Percentiles rank a stretch among this genome's conserved stretches.
Conservation (phyloP, 1,140 invertebrate genomes). For the Diachasma alloeum region DNA sequence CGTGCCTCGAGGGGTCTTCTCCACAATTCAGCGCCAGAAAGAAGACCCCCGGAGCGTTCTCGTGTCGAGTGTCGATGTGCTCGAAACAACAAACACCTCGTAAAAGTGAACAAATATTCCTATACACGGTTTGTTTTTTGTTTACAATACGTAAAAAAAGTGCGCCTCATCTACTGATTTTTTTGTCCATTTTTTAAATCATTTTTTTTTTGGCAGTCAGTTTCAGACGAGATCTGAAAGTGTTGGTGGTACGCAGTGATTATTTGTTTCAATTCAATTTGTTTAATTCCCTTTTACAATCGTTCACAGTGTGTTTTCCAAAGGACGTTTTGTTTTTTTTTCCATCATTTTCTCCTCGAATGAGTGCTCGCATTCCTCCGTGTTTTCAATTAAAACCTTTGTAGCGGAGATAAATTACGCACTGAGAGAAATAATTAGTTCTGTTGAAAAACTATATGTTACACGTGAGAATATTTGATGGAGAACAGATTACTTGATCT, state of each 20-base stretch:
- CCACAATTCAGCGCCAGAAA: not conserved
- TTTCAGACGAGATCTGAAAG: slow-evolving; percentile 32
- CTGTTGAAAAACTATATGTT: too few species aligned
- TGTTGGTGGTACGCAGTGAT: slow-evolving; percentile 23
- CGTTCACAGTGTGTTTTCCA: not conserved
- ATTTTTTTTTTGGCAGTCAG: slow-evolving; percentile 34
- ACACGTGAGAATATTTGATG: too few species aligned
- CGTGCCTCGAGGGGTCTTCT: not conserved
- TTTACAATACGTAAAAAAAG: slow-evolving; percentile 30
- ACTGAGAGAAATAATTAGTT: too few species aligned
- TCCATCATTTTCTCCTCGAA: not conserved
- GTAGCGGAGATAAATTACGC: not conserved
- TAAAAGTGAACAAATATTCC: not conserved
- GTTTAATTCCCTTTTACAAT: not conserved
- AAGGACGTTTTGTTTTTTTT: too few species aligned
- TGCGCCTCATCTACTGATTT: slow-evolving; percentile 37
- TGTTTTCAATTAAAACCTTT: not conserved
- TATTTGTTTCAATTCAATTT: not conserved
- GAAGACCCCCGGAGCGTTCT: not conserved
- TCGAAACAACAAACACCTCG: not conserved
- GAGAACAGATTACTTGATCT: too few species aligned
- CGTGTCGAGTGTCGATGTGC: slow-evolving; percentile 1
- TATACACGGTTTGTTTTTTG: not conserved
- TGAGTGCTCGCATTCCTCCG: not conserved
- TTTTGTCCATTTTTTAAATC: not conserved